Base-by-base conservation (phyloP, 2,888 invertebrate genomes). In the Bombyx huttoni region DNA sequence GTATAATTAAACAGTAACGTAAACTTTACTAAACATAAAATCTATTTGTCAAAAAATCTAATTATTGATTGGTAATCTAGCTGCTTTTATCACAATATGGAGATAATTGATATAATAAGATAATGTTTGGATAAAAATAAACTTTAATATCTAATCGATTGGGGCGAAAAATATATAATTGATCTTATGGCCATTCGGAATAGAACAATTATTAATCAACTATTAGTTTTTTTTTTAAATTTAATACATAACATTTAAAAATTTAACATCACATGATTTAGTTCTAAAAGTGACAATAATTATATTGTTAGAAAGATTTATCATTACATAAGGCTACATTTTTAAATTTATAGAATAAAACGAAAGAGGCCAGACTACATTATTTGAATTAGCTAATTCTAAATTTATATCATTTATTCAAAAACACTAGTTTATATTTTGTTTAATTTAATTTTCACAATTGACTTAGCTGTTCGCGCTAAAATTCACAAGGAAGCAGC, bases 381-480 rank as follows among this genome's bases (percentile, higher is more conserved):
- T 7, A 40, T 8, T 40, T 40, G 40, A 40, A 40, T 6, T 12
- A 40, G 40, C 40, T 40, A 40, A 7, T 1, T 40, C 40, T 40
- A 40, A 0, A 40, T 40, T 40, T 40, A 40, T 40, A 40, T 3
- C 40, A 3, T 40, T 40, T 40, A 40, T 40, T 40, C 24, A 40
- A 50, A 50, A 33, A 34, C 48, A 48, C 47, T 50, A 52, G 13
- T 10, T n/a, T 34, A 24, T 33, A 33, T 7, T 14, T 40, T 52
- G 46, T 47, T 52, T 40, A 52, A 50, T 49, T 50, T 34, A 52
- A 58, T 60, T 58, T 55, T 64, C 65, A 68, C 66, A 75, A 73
- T 75, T 73, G 74, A 74, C 71, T 54, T 57, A 59, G 65, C 66
- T 59, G 60, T 64, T 63, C 59, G 63, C 56, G 60, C 71, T 72